Conservation (phyloP, 1,140 invertebrate species). For the Zaprionus nigranus region DNA sequence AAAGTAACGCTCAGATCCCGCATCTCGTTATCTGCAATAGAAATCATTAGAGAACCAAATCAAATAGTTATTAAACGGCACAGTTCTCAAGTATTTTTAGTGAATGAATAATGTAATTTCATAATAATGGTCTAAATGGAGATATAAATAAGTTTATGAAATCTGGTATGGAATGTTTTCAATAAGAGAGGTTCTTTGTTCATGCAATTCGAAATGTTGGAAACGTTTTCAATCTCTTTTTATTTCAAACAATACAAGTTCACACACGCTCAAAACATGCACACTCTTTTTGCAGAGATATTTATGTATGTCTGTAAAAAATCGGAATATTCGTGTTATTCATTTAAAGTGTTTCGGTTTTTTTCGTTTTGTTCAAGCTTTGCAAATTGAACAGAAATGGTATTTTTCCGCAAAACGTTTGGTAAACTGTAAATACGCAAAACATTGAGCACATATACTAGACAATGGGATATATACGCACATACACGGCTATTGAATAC, state of each 20-base stretch:
- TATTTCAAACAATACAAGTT: constrained; percentile 17
- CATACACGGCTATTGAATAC: constrained; percentile 3
- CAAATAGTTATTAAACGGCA: constrained; percentile 25
- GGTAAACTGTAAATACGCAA: constrained; percentile 58
- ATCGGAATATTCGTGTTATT: constrained; percentile 34
- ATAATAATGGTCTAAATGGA: constrained; percentile 2
- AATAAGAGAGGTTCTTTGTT: constrained; percentile 26
- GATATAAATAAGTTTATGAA: not conserved
- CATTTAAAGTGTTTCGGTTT: constrained; percentile 36
- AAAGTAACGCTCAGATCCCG: constrained; percentile 83
- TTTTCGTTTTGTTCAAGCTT: constrained; percentile 15
- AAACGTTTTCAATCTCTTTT: constrained; percentile 27
- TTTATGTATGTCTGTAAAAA: not conserved
- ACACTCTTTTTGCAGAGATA: not conserved
- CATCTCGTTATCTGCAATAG: constrained; percentile 81
- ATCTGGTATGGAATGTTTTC: not conserved
- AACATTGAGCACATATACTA: constrained; percentile 16
- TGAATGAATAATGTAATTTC: constrained; percentile 1
- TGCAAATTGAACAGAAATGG: constrained; percentile 43
- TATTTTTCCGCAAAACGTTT: constrained; percentile 59
- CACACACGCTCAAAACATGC: constrained; percentile 7
- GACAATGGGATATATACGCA: constrained; percentile 2
- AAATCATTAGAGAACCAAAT: constrained; percentile 18
- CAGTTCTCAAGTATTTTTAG: not conserved
- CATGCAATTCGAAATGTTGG: constrained; percentile 45